Percentiles rank a stretch among this genome's conserved stretches.
These are phyloP conservation scores for Doris montereyensis DNA, from an alignment of 2,888 invertebrate species.

Conservation along the genomic window DNA sequence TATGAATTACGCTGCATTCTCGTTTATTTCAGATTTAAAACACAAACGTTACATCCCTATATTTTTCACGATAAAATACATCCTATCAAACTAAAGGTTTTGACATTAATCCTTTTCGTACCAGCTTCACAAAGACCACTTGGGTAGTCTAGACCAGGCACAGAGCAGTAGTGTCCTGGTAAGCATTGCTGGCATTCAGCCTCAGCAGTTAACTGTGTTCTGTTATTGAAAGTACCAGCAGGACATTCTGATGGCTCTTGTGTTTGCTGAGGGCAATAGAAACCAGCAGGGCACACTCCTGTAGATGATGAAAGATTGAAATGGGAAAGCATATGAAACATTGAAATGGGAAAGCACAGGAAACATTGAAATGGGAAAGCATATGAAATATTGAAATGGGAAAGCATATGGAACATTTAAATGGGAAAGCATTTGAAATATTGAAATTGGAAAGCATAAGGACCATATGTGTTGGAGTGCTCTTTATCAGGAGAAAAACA, in stretches of 20 bases:
- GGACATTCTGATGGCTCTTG: slow-evolving; percentile 63
- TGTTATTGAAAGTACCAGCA: slow-evolving; percentile 67
- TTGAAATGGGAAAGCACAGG: not conserved
- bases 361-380: not conserved
- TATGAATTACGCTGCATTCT: no score
- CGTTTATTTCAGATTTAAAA: no score
- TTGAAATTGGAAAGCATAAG: not conserved
- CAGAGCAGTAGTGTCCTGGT: slow-evolving; percentile 65
- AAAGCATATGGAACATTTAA: no score
- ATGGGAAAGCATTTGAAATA: not conserved
- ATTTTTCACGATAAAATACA: no score
- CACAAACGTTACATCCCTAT: no score
- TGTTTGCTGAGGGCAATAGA: slow-evolving; percentile 64
- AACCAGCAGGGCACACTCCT: slow-evolving; percentile 64
- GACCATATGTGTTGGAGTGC: not conserved
- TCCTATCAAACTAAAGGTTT: no score
- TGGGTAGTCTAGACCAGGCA: slow-evolving; percentile 61
- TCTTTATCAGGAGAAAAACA: not conserved
- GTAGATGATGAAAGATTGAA: slow-evolving; percentile 46
- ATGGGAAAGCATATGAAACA: no score
- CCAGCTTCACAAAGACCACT: slow-evolving; percentile 57
- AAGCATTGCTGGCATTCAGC: slow-evolving; percentile 62
- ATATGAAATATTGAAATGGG: not conserved
- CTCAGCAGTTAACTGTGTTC: slow-evolving; percentile 51
- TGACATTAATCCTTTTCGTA: no score